Base-by-base conservation (phyloP, 1,140 invertebrate species). In the Cydia pomonella region DNA sequence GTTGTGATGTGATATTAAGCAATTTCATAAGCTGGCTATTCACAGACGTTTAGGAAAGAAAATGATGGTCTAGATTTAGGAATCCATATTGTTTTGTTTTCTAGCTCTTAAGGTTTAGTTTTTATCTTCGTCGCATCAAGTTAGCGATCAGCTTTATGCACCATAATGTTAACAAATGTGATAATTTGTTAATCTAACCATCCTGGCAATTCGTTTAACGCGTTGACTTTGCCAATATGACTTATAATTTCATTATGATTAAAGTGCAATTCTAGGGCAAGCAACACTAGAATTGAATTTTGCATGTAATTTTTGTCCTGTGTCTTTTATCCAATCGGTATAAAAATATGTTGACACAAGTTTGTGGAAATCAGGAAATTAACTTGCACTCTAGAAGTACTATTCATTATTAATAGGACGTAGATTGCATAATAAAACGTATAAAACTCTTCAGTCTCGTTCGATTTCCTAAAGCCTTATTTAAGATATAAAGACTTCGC, bases 391-490 rank as follows among this genome's bases (percentile, higher is more conserved):
- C 64, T 18, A 69, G 29, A 18, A 23, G 27, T 41, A 23, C 27
- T 69, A 69, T 33, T 69, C 7, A 69, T 69, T 33, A 33, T 69
- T 33, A 66, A 33, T 69, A 69, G 64, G n/a, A 69, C 29, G 29
- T 41, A 29, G n/a, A 69, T 33, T 69, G 64, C 64, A 69, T 69
- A 18, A 69, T 33, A 69, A 69, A 69, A 23, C 41, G 64, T 69
- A 69, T 66, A 69, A 69, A 69, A 69, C 64, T 69, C 64, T 69
- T 69, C 64, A 69, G 64, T 69, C 64, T 69, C 64, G 27, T 69
- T 69, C 64, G 29, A 69, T 69, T 69, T 33, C 41, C 18, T 69
- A 69, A 69, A 59, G 27, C 64, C 64, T 38, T 69, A 69, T n/a
- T 38, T 18, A 69, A 33, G 25, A 69, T 69, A 69, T 69, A 33